A percentile compares a stretch with the other conserved stretches of the same genome.
These are phyloP conservation scores for Platynereis dumerilii DNA, from an alignment of 2,888 invertebrate genomes.

Conservation along the genomic window DNA sequence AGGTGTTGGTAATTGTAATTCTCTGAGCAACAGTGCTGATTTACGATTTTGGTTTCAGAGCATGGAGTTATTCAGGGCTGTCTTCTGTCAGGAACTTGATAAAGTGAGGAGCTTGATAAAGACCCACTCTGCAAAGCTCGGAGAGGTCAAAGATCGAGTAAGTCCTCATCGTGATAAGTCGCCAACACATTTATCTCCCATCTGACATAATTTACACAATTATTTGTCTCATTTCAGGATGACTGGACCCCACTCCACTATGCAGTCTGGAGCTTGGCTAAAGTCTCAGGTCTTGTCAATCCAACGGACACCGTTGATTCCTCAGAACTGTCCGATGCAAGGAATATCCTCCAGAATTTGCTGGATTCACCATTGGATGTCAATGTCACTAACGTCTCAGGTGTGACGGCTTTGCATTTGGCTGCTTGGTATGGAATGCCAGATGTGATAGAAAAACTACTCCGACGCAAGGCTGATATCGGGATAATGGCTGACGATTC, in stretches of 20 bases:
- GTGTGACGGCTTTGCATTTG: slow-evolving; percentile 34
- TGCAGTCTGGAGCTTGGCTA: slow-evolving; percentile 31
- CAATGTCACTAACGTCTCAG: slow-evolving; percentile 29
- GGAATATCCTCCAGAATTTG: slow-evolving; percentile 22
- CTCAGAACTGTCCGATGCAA: slow-evolving; percentile 8
- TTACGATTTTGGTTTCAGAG: slow-evolving; percentile 26
- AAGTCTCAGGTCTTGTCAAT: slow-evolving; percentile 23
- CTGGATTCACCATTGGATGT: slow-evolving; percentile 18
- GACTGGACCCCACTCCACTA: slow-evolving; percentile 37
- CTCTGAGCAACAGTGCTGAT: no score
- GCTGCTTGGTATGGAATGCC: slow-evolving; percentile 36
- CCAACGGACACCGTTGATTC: neutral
- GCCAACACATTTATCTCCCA: no score
- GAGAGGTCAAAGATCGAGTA: no score
- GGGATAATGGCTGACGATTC: slow-evolving; percentile 31
- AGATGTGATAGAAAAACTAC: slow-evolving; percentile 22
- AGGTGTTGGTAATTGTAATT: no score
- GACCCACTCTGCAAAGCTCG: no score
- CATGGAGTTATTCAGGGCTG: slow-evolving; percentile 25
- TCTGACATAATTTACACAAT: no score
- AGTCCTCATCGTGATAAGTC: no score
- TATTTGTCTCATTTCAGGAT: slow-evolving; percentile 30
- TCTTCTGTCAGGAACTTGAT: slow-evolving; percentile 22
- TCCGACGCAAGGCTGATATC: slow-evolving; percentile 26
- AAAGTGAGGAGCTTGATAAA: slow-evolving; percentile 13